phyloP scores from a whole-genome alignment of 30 jellyfish, hydroid and myxozoan species.

The Phacellophora camtschatica region DNA sequence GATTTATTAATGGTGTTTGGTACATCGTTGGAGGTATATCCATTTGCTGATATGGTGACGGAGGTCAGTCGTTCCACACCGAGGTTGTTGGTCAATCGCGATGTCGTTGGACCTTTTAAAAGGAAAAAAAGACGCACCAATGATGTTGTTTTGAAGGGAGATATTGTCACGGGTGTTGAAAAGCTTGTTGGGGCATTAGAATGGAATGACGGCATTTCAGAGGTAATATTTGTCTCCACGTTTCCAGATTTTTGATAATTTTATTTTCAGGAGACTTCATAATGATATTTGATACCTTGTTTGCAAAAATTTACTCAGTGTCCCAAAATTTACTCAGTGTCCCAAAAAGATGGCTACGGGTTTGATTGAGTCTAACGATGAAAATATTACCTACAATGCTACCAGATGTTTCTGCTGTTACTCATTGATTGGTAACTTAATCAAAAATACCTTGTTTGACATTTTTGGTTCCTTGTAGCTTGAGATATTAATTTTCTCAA shows the following conservation, averaged over 20 bases:
- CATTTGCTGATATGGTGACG: slow-evolving; percentile 71
- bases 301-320: no score
- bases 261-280: not conserved
- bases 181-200: slow-evolving; percentile 13
- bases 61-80: slow-evolving; percentile 58
- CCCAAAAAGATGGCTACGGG: no score
- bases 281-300: not conserved
- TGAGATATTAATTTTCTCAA: no score
- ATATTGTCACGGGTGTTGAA: slow-evolving; percentile 42
- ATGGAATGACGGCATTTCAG: slow-evolving; percentile 36
- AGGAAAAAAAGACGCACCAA: slow-evolving; percentile 28
- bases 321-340: no score
- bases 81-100: slow-evolving; percentile 63
- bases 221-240: no score
- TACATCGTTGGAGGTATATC: slow-evolving; percentile 83
- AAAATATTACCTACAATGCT: no score
- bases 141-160: slow-evolving; percentile 61
- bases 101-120: slow-evolving; percentile 66
- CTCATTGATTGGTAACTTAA: no score
- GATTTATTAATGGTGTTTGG: slow-evolving; percentile 80
- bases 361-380: no score
- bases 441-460: no score
- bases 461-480: no score
- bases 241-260: not conserved
- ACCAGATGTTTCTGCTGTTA: no score